Percentiles rank a stretch among this genome's conserved stretches.
These are phyloP conservation scores for Malachius bipustulatus DNA, from an alignment of 2,888 invertebrate species.

Conservation along the genomic window DNA sequence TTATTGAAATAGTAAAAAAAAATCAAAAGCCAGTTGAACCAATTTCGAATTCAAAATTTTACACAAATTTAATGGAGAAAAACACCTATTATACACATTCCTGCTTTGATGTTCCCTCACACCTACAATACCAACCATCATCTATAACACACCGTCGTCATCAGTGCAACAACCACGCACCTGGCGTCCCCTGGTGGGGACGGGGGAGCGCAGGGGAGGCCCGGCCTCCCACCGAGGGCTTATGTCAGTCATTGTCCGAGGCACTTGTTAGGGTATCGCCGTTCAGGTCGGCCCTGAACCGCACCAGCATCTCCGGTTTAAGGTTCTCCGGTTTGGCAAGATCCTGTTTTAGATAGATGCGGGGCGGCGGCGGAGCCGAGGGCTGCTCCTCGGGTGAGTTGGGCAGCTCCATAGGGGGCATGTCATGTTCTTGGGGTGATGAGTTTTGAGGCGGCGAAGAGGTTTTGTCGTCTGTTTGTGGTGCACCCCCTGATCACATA, in stretches of 20 bases:
- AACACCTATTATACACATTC: constrained; percentile 31
- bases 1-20: too few relatives aligned
- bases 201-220: too few relatives aligned
- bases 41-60: too few relatives aligned
- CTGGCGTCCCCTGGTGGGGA: too few relatives aligned
- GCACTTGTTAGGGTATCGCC: constrained; percentile 33
- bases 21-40: too few relatives aligned
- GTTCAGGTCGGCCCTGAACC: constrained; percentile 33
- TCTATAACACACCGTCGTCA: constrained; percentile 2
- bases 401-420: constrained; percentile 33
- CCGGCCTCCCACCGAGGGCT: too few relatives aligned
- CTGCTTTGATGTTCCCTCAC: constrained; percentile 34
- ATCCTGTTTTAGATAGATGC: constrained; percentile 37
- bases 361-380: constrained; percentile 22
- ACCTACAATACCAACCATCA: constrained; percentile 17
- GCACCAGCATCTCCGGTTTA: constrained; percentile 37
- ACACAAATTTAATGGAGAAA: constrained; percentile 18
- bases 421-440: constrained; percentile 12
- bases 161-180: neutral
- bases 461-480: constrained; percentile 8
- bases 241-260: constrained; percentile 30
- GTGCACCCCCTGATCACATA: too few relatives aligned
- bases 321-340: constrained; percentile 37
- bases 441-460: constrained; percentile 17
- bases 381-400: constrained; percentile 35